Conservation (phyloP, 1,140 invertebrate species). For the Ruditapes philippinarum region DNA sequence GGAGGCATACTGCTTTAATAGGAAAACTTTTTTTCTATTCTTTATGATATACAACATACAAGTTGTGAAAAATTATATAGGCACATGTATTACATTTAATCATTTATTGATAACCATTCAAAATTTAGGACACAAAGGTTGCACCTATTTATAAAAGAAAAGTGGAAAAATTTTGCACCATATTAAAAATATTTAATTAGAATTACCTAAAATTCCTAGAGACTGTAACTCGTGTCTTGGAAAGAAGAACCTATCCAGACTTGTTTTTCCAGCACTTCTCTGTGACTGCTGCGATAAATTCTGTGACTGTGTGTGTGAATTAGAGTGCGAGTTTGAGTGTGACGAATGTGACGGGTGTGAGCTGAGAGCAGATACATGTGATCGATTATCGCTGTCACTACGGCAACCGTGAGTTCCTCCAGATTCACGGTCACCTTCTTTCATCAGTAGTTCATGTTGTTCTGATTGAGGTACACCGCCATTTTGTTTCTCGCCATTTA, state of each 20-base stretch:
- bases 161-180: no score
- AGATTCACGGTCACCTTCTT: slow-evolving; percentile 80
- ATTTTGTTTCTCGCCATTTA: slow-evolving; percentile 87
- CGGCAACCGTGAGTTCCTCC: slow-evolving; percentile 87
- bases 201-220: slow-evolving; percentile 91
- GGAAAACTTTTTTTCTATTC: no score
- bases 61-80: no score
- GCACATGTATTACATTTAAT: no score
- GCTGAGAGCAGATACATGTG: slow-evolving; percentile 89
- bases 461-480: slow-evolving; percentile 88
- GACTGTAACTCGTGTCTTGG: slow-evolving; percentile 92
- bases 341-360: slow-evolving; percentile 84
- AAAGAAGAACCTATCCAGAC: slow-evolving; percentile 92
- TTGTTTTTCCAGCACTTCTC: slow-evolving; percentile 87
- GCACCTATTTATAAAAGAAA: no score
- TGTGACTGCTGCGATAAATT: slow-evolving; percentile 87
- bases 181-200: no score
- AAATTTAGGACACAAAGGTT: no score
- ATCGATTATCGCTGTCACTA: slow-evolving; percentile 93
- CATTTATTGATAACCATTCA: no score
- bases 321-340: slow-evolving; percentile 55
- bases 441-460: slow-evolving; percentile 84
- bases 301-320: slow-evolving; percentile 73
- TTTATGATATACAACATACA: no score
- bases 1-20: no score